phyloP scores from a whole-genome alignment of 2,888 invertebrate genomes.

The Andrena flavipes region DNA sequence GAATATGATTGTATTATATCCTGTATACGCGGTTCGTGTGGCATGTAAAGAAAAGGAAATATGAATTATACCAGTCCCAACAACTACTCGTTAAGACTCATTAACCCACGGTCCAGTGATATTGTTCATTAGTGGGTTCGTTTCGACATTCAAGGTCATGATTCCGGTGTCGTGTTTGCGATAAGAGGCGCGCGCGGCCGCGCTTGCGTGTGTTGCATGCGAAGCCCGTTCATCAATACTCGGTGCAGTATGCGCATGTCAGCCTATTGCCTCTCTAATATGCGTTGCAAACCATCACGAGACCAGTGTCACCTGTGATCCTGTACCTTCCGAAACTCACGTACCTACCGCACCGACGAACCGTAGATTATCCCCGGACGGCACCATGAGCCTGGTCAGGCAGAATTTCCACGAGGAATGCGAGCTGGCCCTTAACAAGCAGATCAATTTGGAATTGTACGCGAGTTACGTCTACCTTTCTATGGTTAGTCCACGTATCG shows the following conservation, averaged over 20 bases:
- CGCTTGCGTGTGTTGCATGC: slow-evolving; percentile 56
- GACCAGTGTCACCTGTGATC: slow-evolving; percentile 19
- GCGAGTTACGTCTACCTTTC: slow-evolving; percentile 91
- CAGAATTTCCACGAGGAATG: slow-evolving; percentile 89
- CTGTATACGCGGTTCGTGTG: too few relatives aligned
- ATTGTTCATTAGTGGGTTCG: neutral
- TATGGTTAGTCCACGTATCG: slow-evolving; percentile 87
- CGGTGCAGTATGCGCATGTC: slow-evolving; percentile 40
- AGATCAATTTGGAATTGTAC: slow-evolving; percentile 91
- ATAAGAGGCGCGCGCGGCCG: slow-evolving; percentile 15
- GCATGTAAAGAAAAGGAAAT: too few relatives aligned
- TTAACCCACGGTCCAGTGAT: neutral
- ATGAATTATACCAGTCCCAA: too few relatives aligned
- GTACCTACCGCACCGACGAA: neutral
- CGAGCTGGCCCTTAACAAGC: slow-evolving; percentile 89
- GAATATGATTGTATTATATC: too few relatives aligned
- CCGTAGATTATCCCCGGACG: neutral
- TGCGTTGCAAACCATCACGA: neutral
- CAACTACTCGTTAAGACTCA: neutral
- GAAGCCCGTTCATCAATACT: neutral
- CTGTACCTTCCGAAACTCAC: neutral
- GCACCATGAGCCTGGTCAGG: slow-evolving; percentile 85
- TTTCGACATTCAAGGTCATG: slow-evolving; percentile 31
- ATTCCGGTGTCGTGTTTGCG: slow-evolving; percentile 6
- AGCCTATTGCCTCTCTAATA: neutral